Evolutionary conservation across 2,888 invertebrate genomes (phyloP), one percentile per base, ranked within the genome.

Genomic region (Melinaea menophilus): DNA sequence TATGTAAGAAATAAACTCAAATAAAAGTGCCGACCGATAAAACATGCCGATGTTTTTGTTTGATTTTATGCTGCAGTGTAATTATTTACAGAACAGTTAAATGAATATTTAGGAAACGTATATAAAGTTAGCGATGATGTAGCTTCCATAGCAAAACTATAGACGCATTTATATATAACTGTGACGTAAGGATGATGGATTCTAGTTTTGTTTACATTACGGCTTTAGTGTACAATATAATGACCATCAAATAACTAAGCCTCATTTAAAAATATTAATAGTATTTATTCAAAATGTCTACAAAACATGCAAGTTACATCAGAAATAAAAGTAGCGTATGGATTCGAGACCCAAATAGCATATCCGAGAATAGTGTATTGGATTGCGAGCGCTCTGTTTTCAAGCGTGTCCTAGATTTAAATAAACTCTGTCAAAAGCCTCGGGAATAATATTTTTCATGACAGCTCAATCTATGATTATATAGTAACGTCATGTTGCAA

Each of bases 191-290:
- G 62, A 68, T 59, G 63, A 66, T 64, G 57, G 70, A 81, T 86
- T 86, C 85, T 84, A 82, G 84, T 82, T 86, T 86, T 85, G 83
- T 86, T 84, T 84, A 83, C 78, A 73, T 74, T 67, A 71, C 71
- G 71, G 71, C 70, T 63, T 63, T 34, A 54, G 12, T n/a, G 11
- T 22, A 51, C 22, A 51, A 5, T 51, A 22, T 22, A 22, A 22
- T 22, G 1, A 22, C 22, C 22, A 22, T 22, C 22, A 51, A 33
- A 56, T 9, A 9, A 37, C 37, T 37, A 37, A 56, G 37, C 12
- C 46, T 5, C 4, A 48, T 7, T 12, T 46, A 12, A 9, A 1
- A 46, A 46, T 46, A n/a, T 55, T 2, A 47, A 31, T 35, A n/a
- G 12, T n/a, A 37, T 51, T 13, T 13, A n/a, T 13, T 58, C 48